Percentiles rank a stretch among this genome's conserved stretches.
These are phyloP conservation scores for Catagonus wagneri DNA, from an alignment of 2,113 vertebrate species.

Conservation along the genomic window DNA sequence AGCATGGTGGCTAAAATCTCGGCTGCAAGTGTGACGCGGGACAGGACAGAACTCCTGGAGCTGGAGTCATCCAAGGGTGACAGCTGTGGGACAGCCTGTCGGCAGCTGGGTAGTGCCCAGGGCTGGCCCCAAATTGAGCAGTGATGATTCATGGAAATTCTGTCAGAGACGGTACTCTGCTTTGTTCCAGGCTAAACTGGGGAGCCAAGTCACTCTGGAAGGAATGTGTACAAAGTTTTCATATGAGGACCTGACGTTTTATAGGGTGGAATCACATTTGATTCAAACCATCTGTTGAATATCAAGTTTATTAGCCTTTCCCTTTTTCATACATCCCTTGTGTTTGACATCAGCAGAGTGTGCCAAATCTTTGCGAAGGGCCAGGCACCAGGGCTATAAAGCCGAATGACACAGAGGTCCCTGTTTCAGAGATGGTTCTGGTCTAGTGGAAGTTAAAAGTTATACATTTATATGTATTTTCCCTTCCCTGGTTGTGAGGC, in stretches of 20 bases:
- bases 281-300: constrained; percentile 77
- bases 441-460: constrained; percentile 4
- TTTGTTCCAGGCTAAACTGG: constrained; percentile 50
- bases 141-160: constrained; percentile 72
- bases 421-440: neutral
- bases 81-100: neutral
- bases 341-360: neutral
- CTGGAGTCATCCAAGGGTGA: neutral
- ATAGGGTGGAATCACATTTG: constrained; percentile 55
- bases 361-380: constrained; percentile 47
- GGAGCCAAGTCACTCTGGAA: constrained; percentile 71
- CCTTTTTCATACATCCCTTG: neutral
- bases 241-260: constrained; percentile 65
- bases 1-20: neutral
- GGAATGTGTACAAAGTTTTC: constrained; percentile 66
- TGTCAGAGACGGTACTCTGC: constrained; percentile 51
- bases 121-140: neutral
- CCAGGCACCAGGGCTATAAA: neutral
- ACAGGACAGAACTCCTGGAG: neutral
- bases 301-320: constrained; percentile 47
- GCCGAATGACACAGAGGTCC: neutral
- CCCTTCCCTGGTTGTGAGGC: neutral
- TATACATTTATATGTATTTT: neutral
- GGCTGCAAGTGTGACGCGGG: neutral
- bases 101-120: neutral